These are phyloP conservation scores for Himantopus leucocephalus DNA, from an alignment of 2,113 vertebrate genomes.

Conservation along the genomic window DNA sequence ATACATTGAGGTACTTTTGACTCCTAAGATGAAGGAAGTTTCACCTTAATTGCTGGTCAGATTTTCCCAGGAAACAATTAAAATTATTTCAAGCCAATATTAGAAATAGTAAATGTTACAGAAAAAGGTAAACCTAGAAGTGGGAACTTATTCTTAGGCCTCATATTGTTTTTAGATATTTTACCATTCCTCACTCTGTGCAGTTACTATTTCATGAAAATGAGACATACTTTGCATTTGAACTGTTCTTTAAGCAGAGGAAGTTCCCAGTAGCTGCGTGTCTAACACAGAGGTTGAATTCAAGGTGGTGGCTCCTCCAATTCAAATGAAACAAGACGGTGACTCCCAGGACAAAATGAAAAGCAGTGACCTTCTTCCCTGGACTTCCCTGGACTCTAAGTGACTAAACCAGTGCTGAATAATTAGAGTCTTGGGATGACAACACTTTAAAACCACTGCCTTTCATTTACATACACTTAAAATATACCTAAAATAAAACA, in stretches of 20 bases:
- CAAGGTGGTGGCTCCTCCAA: background rate
- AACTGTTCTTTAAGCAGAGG: background rate
- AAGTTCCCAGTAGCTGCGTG: background rate
- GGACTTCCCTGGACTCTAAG: background rate
- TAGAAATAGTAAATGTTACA: background rate
- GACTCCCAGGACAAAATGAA: background rate
- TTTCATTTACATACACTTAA: background rate
- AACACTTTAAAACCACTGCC: background rate
- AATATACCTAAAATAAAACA: background rate
- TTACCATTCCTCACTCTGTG: background rate
- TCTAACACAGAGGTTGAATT: background rate
- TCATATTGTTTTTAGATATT: background rate
- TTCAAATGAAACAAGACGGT: background rate
- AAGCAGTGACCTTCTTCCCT: background rate
- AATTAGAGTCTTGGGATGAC: background rate
- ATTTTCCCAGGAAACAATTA: background rate
- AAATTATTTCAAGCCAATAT: background rate
- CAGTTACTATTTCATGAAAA: background rate
- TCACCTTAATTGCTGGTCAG: background rate
- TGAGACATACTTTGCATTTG: background rate
- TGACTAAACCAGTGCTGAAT: background rate
- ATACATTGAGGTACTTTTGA: background rate
- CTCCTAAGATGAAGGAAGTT: background rate
- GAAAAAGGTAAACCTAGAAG: background rate
- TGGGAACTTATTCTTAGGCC: background rate